Conservation (phyloP, 53 echinoderm and acorn worm genomes). For the Crossaster papposus region DNA sequence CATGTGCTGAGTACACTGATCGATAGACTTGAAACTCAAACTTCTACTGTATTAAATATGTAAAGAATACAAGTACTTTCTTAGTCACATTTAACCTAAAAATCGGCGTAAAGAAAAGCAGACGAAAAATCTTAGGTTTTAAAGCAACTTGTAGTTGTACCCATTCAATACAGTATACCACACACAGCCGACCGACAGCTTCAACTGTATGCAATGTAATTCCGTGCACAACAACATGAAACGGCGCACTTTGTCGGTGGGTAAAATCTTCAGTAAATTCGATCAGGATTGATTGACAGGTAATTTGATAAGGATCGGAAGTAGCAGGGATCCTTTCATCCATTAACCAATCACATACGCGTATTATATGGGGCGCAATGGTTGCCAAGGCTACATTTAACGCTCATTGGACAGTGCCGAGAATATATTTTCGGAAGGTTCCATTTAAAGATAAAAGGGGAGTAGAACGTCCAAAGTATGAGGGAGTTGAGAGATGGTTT, state of each 20-base stretch:
- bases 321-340: constrained; percentile 69
- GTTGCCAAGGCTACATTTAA: constrained; percentile 38
- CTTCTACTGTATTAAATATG: not conserved
- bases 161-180: not conserved
- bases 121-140: not conserved
- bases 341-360: constrained; percentile 79
- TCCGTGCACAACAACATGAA: constrained; percentile 23
- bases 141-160: not conserved
- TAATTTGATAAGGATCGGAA: constrained; percentile 98
- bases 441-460: constrained; percentile 11
- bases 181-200: not conserved
- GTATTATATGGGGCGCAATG: constrained; percentile 42
- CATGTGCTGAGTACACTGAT: not conserved
- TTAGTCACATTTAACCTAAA: not conserved
- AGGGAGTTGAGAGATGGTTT: not conserved
- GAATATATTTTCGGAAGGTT: constrained; percentile 36
- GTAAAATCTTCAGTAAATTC: constrained; percentile 13
- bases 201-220: constrained; percentile 7
- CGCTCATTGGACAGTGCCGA: constrained; percentile 40
- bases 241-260: constrained; percentile 71
- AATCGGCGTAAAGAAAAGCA: not conserved
- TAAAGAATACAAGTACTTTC: not conserved
- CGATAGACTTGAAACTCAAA: not conserved
- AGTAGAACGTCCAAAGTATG: not conserved
- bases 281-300: constrained; percentile 87